phyloP scores from a whole-genome alignment of 2,888 invertebrate genomes.

The Nomada lathburiana region DNA sequence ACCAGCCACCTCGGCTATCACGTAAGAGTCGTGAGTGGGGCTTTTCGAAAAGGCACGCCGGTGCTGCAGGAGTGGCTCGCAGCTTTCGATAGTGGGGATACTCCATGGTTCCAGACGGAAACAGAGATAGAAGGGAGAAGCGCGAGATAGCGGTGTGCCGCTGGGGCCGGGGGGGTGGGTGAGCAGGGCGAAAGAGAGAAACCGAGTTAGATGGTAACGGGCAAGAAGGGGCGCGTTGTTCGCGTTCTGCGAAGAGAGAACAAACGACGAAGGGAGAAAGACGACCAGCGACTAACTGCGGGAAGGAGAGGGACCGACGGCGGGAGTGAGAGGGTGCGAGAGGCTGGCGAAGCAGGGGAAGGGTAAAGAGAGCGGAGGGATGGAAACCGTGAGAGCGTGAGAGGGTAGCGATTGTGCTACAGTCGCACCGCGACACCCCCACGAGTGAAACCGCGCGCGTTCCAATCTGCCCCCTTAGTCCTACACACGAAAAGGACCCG shows the following conservation, averaged over 20 bases:
- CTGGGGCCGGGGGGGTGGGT: background rate
- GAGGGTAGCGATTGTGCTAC: conserved; percentile 83
- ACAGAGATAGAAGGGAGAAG: conserved; percentile 33
- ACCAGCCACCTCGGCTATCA: conserved; percentile 61
- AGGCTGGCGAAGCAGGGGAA: conserved; percentile 37
- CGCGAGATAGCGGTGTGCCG: conserved; percentile 20
- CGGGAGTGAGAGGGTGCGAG: conserved; percentile 10
- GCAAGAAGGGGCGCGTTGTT: conserved; percentile 10
- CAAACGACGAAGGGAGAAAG: conserved; percentile 6
- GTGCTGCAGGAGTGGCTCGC: conserved; percentile 69
- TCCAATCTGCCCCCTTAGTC: conserved; percentile 54
- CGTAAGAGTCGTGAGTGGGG: conserved; percentile 65
- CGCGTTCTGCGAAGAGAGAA: conserved; percentile 26
- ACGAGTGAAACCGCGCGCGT: conserved; percentile 81
- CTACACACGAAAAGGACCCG: conserved; percentile 56
- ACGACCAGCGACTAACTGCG: background rate
- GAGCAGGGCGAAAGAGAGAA: conserved; percentile 5
- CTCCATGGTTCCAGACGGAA: conserved; percentile 45
- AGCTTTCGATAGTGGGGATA: conserved; percentile 46
- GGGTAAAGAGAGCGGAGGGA: conserved; percentile 62
- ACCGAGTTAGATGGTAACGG: conserved; percentile 10
- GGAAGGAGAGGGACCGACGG: conserved; percentile 8
- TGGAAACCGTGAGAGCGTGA: conserved; percentile 76
- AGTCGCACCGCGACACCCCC: conserved; percentile 84
- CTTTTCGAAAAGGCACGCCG: conserved; percentile 69